Evolutionary conservation across 2,113 vertebrate species (phyloP).

Genomic region (Murina feae): DNA sequence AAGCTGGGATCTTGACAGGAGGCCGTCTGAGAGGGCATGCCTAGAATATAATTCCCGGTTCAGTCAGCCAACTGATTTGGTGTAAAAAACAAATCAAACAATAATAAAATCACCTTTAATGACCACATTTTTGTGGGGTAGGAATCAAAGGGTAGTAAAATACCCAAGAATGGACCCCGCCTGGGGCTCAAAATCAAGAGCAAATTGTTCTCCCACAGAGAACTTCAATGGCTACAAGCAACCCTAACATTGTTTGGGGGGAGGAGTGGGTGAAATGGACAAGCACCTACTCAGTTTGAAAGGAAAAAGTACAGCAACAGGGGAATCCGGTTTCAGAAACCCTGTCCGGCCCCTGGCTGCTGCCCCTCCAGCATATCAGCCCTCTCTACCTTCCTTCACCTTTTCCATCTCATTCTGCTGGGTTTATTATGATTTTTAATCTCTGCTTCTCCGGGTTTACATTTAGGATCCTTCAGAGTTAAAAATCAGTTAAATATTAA

Average conservation of each 20-base stretch:
- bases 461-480: conserved; percentile 7
- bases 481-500: conserved; percentile 30
- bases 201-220: neutral
- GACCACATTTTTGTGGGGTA: neutral
- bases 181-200: neutral
- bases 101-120: neutral
- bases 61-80: neutral
- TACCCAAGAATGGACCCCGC: neutral
- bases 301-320: neutral
- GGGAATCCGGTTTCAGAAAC: neutral
- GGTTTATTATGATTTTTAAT: neutral
- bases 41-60: neutral
- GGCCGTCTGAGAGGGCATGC: neutral
- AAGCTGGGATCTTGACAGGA: neutral
- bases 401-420: neutral
- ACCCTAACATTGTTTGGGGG: neutral
- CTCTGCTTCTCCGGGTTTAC: neutral
- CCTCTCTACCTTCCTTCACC: neutral
- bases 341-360: fast-evolving
- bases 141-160: neutral
- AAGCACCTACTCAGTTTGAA: neutral
- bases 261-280: neutral
- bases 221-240: neutral
- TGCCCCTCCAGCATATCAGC: neutral
- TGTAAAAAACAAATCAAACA: neutral